phyloP scores from a whole-genome alignment of 2,797 vertebrate genomes.

The Borostomias antarcticus region DNA sequence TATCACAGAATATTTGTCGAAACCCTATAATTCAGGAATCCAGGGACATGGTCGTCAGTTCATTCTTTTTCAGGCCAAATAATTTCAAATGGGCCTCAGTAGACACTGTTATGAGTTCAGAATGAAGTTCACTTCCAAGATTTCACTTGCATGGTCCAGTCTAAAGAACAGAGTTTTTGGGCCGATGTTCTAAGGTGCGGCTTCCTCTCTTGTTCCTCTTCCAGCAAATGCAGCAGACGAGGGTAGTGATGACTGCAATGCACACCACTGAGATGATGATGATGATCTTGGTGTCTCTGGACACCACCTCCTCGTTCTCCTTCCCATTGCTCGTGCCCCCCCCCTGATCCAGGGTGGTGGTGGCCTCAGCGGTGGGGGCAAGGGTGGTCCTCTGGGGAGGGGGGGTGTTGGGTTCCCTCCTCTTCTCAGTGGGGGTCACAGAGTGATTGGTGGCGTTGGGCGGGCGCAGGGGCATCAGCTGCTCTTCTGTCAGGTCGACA shows the following conservation, averaged over 20 bases:
- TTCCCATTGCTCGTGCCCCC: constrained; percentile 42
- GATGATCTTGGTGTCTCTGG: constrained; percentile 49
- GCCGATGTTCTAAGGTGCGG: constrained; percentile 54
- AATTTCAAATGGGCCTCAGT: too few relatives aligned
- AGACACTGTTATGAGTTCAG: too few relatives aligned
- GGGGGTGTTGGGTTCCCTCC: constrained; percentile 49
- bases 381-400: constrained; percentile 51
- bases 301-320: constrained; percentile 16
- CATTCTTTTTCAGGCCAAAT: too few relatives aligned
- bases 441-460: constrained; percentile 25
- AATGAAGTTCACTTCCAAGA: too few relatives aligned
- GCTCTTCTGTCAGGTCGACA: constrained; percentile 49
- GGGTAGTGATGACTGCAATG: constrained; percentile 57
- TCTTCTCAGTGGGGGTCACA: constrained; percentile 46
- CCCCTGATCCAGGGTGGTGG: constrained; percentile 37
- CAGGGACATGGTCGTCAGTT: too few relatives aligned
- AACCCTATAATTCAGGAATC: too few relatives aligned
- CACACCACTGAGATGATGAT: constrained; percentile 61
- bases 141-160: too few relatives aligned
- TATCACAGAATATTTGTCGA: background rate
- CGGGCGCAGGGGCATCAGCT: constrained; percentile 39
- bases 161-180: constrained; percentile 67
- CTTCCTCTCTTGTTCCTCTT: constrained; percentile 66
- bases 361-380: constrained; percentile 54
- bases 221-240: constrained; percentile 66